Conservation (phyloP, 37 sponge, comb jelly and placozoan genomes). For the Spongilla lacustris region DNA sequence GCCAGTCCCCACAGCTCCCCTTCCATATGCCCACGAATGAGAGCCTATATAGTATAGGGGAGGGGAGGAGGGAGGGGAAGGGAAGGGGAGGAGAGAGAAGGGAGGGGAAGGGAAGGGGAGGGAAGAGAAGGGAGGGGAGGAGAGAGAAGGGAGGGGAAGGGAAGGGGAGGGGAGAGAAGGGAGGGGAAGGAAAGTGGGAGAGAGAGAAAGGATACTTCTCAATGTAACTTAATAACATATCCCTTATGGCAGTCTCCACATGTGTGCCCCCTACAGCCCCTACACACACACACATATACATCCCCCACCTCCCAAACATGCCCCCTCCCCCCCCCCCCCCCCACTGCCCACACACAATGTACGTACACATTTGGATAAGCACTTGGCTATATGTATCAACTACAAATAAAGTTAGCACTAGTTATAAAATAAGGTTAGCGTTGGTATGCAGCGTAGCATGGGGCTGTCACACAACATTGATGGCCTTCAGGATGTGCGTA, state of each 20-base stretch:
- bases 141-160: background rate
- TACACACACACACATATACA: background rate
- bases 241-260: too few relatives aligned
- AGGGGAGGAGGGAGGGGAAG: background rate
- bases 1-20: conserved; percentile 97
- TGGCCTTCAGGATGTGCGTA: background rate
- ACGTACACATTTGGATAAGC: background rate
- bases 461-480: background rate
- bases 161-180: too few relatives aligned
- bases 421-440: background rate
- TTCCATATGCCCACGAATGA: conserved; percentile 85
- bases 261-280: background rate
- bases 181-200: too few relatives aligned
- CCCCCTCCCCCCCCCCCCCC: conserved; percentile 3
- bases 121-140: background rate
- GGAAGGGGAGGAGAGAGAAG: background rate
- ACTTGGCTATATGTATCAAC: background rate
- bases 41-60: conserved; percentile 34
- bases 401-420: background rate
- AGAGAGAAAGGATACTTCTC: too few relatives aligned
- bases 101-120: background rate
- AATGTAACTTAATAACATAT: too few relatives aligned
- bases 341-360: background rate
- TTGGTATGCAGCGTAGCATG: background rate
- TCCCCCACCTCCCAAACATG: background rate